These are phyloP conservation scores for Agrochola circellaris DNA, from an alignment of 2,888 invertebrate species.

Conservation along the genomic window DNA sequence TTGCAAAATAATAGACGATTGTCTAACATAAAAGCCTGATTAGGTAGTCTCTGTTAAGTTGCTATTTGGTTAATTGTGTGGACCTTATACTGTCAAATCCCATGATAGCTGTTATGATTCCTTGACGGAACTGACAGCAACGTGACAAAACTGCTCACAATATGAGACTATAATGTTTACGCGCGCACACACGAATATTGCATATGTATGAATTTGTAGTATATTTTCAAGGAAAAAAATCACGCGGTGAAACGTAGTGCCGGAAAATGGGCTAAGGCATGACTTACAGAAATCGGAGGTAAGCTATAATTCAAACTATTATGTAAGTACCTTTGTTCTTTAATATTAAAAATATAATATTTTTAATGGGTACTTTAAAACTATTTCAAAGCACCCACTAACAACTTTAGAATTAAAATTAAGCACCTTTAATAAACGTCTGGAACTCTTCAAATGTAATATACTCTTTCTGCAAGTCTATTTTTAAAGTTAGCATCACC, in stretches of 20 bases:
- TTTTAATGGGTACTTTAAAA: no score
- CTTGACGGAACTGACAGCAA: not conserved
- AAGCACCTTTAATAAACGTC: constrained; percentile 93
- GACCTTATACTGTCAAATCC: not conserved
- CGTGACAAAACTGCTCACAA: no score
- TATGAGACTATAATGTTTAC: not conserved
- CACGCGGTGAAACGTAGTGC: not conserved
- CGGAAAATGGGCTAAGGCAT: no score
- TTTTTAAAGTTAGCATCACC: constrained; percentile 94
- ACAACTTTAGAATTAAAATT: not conserved
- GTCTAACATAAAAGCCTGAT: not conserved
- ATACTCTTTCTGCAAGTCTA: constrained; percentile 93
- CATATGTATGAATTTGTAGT: no score
- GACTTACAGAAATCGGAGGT: not conserved
- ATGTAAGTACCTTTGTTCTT: not conserved
- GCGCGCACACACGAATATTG: not conserved
- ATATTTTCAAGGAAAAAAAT: not conserved
- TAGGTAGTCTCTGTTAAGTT: not conserved
- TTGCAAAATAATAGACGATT: not conserved
- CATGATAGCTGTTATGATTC: not conserved
- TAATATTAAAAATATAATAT: not conserved
- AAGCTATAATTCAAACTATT: not conserved
- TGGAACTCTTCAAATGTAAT: constrained; percentile 95
- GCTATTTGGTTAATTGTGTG: not conserved
- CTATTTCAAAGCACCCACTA: not conserved